Conservation (phyloP, 2,113 vertebrate genomes). For the Meleagris gallopavo region DNA sequence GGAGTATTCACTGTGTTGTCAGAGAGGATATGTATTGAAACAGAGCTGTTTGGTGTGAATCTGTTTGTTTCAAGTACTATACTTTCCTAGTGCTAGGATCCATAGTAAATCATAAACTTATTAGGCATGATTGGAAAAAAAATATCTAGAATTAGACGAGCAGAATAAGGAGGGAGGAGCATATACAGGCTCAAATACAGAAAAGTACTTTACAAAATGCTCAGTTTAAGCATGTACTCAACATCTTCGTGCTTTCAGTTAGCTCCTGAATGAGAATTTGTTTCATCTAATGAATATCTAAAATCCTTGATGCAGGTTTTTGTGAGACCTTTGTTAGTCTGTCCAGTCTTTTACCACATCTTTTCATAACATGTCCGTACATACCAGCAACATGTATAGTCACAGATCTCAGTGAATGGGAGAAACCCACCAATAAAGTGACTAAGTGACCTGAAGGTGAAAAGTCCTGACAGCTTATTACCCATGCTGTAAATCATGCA, state of each 20-base stretch:
- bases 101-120: not conserved
- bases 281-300: not conserved
- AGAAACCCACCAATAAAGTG: not conserved
- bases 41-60: not conserved
- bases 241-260: not conserved
- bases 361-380: not conserved
- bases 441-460: not conserved
- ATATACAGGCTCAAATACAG: not conserved
- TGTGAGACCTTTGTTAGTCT: not conserved
- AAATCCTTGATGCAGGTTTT: not conserved
- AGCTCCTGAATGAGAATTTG: not conserved
- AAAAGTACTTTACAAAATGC: not conserved
- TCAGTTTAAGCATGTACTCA: not conserved
- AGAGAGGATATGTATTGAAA: not conserved
- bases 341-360: not conserved
- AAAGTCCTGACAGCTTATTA: not conserved
- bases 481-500: rapidly evolving
- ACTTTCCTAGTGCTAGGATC: not conserved
- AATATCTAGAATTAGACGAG: not conserved
- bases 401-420: not conserved
- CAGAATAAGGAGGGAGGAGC: not conserved
- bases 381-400: not conserved
- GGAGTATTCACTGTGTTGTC: not conserved
- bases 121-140: not conserved
- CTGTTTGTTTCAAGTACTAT: not conserved